These are phyloP conservation scores for Pissodes strobi DNA, from an alignment of 1,140 invertebrate genomes.

Conservation along the genomic window DNA sequence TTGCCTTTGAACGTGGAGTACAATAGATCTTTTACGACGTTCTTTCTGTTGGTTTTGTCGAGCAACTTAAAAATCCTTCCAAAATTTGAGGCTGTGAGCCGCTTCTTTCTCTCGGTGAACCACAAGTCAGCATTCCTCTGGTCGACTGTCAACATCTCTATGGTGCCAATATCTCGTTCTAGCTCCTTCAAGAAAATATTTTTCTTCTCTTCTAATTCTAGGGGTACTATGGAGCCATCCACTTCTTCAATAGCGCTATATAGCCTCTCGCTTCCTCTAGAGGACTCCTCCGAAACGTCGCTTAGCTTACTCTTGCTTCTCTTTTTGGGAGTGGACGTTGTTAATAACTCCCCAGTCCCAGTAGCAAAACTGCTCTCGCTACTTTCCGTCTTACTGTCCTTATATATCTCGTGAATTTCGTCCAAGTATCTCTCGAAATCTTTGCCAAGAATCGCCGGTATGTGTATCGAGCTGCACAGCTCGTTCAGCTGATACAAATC, in stretches of 20 bases:
- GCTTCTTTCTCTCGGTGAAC: slow-evolving; percentile 32
- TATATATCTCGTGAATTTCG: slow-evolving; percentile 34
- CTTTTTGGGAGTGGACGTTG: slow-evolving; percentile 28
- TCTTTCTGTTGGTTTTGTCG: slow-evolving; percentile 32
- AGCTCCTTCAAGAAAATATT: slow-evolving; percentile 26
- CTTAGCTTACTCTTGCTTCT: background rate
- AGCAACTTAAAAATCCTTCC: slow-evolving; percentile 41
- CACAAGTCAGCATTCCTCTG: slow-evolving; percentile 33
- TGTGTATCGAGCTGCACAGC: slow-evolving; percentile 35
- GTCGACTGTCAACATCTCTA: slow-evolving; percentile 25
- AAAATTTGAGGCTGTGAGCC: slow-evolving; percentile 48
- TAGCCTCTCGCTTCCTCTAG: background rate
- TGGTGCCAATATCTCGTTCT: slow-evolving; percentile 27
- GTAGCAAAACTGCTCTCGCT: slow-evolving; percentile 8
- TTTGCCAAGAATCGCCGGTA: slow-evolving; percentile 28
- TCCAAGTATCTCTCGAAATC: slow-evolving; percentile 29
- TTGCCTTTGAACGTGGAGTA: slow-evolving; percentile 35
- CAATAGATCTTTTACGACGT: slow-evolving; percentile 34
- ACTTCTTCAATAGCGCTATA: background rate
- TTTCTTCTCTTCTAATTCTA: slow-evolving; percentile 27
- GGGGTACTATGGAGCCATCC: background rate
- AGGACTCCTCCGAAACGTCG: no score
- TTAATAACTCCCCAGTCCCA: no score
- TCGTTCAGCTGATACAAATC: slow-evolving; percentile 36
- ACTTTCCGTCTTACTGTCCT: slow-evolving; percentile 6